Base-by-base conservation (phyloP, 2,113 vertebrate species). In the Nannospalax galili region DNA sequence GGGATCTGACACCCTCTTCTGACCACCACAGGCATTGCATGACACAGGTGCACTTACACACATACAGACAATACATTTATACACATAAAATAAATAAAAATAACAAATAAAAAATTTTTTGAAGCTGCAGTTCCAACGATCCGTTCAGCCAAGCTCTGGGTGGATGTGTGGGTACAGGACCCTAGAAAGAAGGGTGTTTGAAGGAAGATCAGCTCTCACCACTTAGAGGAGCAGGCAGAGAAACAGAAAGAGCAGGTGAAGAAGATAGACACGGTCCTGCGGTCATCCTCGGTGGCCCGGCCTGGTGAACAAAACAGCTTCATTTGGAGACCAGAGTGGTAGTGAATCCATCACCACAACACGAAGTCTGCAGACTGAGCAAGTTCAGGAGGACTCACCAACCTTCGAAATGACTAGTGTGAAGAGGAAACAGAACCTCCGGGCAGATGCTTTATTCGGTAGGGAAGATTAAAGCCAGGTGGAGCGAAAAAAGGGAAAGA, bases 401-500 rank as follows among this genome's bases (percentile, higher is more conserved):
- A 8, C 0, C 12, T 79, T 32, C 80, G 67, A 52, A 62, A 84
- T 62, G 22, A 52, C 48, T 60, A 72, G 37, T 64, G 24, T n/a
- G 35, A 74, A 28, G 11, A 74, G 35, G 11, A 74, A 0, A 62
- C 20, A 60, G 19, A 58, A 42, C 2, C 7, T 88, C 14, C 28
- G 78, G 12, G 26, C 24, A 84, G 64, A 78, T 30, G 42, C 28
- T 15, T 1, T 40, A 22, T 70, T 72, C 37, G 70, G 20, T 20
- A 56, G 69, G 45, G 30, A 12, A 22, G 35, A 35, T 22, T 28
- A 72, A 75, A 90, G 11, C 1, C 26, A 77, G 17, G n/a, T 26
- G 20, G 65, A 3, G 3, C 7, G 1, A 3, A 1, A 8, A 35
- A 12, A 15, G 42, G 9, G 73, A 10, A 5, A 7, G 56, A 16